Evolutionary conservation across 2,888 invertebrate species (phyloP).

Genomic region (Eupithecia subfuscata): DNA sequence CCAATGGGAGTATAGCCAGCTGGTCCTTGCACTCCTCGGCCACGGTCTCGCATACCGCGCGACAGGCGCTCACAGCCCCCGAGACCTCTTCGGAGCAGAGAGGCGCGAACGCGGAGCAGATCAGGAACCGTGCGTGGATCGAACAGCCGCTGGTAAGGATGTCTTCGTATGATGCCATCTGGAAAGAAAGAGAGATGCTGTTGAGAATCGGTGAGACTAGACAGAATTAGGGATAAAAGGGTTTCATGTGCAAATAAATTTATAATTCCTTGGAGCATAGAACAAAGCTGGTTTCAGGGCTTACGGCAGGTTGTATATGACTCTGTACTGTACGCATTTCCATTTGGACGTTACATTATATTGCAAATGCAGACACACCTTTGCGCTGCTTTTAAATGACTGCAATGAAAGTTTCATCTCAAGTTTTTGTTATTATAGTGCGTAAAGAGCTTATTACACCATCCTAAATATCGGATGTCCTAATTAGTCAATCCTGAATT

Average conservation of each 20-base stretch:
- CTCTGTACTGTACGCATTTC: too few relatives aligned
- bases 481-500: too few relatives aligned
- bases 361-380: too few relatives aligned
- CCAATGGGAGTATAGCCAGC: conserved; percentile 89
- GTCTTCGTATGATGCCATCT: conserved; percentile 88
- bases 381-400: too few relatives aligned
- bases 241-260: not conserved
- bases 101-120: conserved; percentile 95
- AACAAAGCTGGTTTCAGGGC: not conserved
- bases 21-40: conserved; percentile 88
- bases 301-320: not conserved
- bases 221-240: not conserved
- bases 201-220: conserved; percentile 15
- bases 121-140: conserved; percentile 91
- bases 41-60: conserved; percentile 92
- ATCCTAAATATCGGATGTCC: too few relatives aligned
- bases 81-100: conserved; percentile 95
- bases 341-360: too few relatives aligned
- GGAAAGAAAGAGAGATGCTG: conserved; percentile 57
- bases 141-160: conserved; percentile 92
- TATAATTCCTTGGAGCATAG: not conserved
- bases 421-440: too few relatives aligned
- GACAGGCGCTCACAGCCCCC: conserved; percentile 93
- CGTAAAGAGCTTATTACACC: too few relatives aligned
- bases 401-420: too few relatives aligned